A percentile compares a stretch with the other conserved stretches of the same genome.
Evolutionary conservation across 2,797 vertebrate species (phyloP).

Genomic region (Macropus fuliginosus): DNA sequence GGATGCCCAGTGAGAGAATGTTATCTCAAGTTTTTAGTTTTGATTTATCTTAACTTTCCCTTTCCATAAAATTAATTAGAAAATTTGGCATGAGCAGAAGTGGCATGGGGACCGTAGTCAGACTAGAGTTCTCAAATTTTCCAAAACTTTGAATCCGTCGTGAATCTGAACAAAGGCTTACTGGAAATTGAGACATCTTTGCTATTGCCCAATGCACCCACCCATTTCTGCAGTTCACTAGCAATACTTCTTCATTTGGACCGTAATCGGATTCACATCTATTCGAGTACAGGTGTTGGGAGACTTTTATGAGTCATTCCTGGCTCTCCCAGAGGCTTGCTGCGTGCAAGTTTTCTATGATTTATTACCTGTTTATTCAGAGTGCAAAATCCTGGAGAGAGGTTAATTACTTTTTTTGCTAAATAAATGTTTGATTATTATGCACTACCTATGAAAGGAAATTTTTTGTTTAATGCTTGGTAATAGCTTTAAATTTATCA

Average conservation of each 20-base stretch:
- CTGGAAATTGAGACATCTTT: background rate
- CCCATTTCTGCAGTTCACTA: background rate
- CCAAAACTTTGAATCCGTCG: conserved; percentile 11
- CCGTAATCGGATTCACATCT: conserved; percentile 28
- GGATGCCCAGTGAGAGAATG: background rate
- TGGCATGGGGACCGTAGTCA: background rate
- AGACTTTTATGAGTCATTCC: conserved; percentile 41
- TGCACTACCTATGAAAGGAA: conserved; percentile 54
- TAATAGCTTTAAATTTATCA: conserved; percentile 65
- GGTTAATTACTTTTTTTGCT: conserved; percentile 59
- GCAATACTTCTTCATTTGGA: conserved; percentile 37
- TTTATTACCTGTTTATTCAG: conserved; percentile 71
- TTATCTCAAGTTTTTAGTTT: background rate
- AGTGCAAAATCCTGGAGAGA: conserved; percentile 53
- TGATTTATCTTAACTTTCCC: background rate
- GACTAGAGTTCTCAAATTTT: conserved; percentile 3
- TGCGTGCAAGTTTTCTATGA: conserved; percentile 64
- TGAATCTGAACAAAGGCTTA: conserved; percentile 13
- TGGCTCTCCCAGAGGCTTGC: conserved; percentile 41
- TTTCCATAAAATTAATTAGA: conserved; percentile 18
- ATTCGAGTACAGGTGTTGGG: conserved; percentile 10
- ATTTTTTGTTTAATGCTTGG: conserved; percentile 42
- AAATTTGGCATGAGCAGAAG: background rate
- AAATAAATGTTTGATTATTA: conserved; percentile 70
- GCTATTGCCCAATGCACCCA: background rate